Evolutionary conservation across 2,113 vertebrate species (phyloP), one percentile per base, ranked within the genome.

Genomic region (Lophura nycthemera): DNA sequence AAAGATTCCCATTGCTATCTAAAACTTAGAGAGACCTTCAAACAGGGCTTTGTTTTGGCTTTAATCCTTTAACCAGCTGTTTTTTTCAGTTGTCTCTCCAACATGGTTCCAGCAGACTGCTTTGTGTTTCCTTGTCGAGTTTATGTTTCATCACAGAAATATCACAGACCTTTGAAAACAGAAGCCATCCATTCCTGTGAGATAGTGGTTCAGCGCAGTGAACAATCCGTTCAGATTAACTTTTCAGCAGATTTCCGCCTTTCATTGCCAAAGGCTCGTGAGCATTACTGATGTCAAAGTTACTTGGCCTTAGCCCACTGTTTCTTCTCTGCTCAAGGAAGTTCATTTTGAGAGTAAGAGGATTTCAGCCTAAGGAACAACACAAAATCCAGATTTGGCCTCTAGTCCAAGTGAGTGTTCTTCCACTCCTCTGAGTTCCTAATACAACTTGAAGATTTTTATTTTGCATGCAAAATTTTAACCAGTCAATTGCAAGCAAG

Each of bases 1-100:
- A 96, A 93, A 91, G 89, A 79, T 93, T 83, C 84, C 84, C 56
- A 74, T 94, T 85, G 86, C 67, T 91, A 67, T 77, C 87, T 89
- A 82, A 92, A 95, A 93, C 84, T 93, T 63, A 80, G 89, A 90
- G 90, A 91, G 63, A 83, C 91, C 92, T 95, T 96, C 96, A 96
- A 96, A 95, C 84, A 89, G 71, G 76, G 78, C 89, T 96, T 93
- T 95, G 92, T 96, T 92, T 95, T 95, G 92, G 84, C 94, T 95
- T 95, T 94, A 93, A 95, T 94, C 92, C 91, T 95, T 95, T 89
- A 91, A 87, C 89, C 89, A 93, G 75, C 70, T 96, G 91, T 95
- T 96, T 95, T 54, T 92, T 91, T 93, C 94, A 94, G 78, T 96
- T 94, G 87, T 82, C 84, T 90, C 67, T 89, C 76, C 86, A 66